These are phyloP conservation scores for Porites lobata DNA, from an alignment of 92 coral and sea anemone genomes.

Conservation along the genomic window DNA sequence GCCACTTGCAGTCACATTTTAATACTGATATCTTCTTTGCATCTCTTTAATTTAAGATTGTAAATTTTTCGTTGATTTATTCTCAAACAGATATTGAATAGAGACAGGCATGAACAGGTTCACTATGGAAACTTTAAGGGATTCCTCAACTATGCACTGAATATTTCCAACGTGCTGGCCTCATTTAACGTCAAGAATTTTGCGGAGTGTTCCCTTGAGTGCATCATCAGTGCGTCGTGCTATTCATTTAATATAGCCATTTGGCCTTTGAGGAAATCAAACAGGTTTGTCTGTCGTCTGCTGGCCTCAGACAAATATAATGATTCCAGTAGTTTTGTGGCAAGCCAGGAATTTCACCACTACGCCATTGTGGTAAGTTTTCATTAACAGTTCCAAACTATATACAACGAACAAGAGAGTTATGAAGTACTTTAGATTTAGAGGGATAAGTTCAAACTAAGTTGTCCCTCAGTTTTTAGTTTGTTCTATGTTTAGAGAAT, in stretches of 20 bases:
- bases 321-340: not conserved
- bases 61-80: not conserved
- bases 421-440: too few relatives aligned
- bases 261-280: not conserved
- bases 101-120: not conserved
- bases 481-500: too few relatives aligned
- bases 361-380: not conserved
- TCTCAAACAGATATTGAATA: not conserved
- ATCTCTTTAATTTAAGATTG: too few relatives aligned
- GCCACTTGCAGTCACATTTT: too few relatives aligned
- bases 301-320: constrained; percentile 2
- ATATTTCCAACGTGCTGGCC: not conserved
- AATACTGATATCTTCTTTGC: too few relatives aligned
- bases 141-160: not conserved
- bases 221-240: not conserved
- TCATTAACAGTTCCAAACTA: too few relatives aligned
- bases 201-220: not conserved
- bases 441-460: too few relatives aligned
- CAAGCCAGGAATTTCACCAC: not conserved
- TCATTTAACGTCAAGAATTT: not conserved
- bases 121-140: not conserved
- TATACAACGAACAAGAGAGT: too few relatives aligned
- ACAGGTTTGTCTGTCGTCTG: not conserved
- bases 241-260: not conserved
- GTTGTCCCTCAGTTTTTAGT: too few relatives aligned